Base-by-base conservation (phyloP, 2,797 vertebrate genomes). In the Phoxinus dragarum region DNA sequence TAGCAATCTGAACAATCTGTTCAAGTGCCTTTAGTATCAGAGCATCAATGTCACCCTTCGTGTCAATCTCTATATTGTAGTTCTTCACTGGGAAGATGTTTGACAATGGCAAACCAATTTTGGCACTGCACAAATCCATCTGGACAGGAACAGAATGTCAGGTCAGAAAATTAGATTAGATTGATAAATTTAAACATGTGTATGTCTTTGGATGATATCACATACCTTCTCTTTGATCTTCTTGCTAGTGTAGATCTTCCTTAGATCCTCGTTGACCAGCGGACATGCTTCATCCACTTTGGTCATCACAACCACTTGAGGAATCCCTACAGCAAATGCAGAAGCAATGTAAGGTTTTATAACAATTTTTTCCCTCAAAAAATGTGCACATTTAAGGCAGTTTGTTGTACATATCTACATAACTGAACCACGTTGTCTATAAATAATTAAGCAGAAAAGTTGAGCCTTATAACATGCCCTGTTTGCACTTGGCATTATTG, bases 71-170 rank as follows among this genome's bases (percentile, higher is more conserved):
- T 1, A 86, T 34, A 42, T 80, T 27, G 49, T 89, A 89, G 87
- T 87, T 88, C 44, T 86, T 81, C 79, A 89, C 82, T n/a, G 89
- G 83, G 52, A 87, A 85, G 66, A 88, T 78, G 64, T 36, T 82
- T 61, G 73, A 61, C 61, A 77, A 5, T 21, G 84, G 71, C 38
- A 86, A n/a, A 8, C 78, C 86, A n/a, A 75, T 11, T 44, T 5
- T 78, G 9, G 2, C 1, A 69, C 81, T 88, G 66, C 84, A 89
- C n/a, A 49, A 1, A 2, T 64, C 2, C 76, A 89, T 87, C 88
- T 89, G 36, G 49, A 34, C 44, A 75, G 47, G 3, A 49, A 64
- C 67, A 73, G 10, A 47, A 31, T 75, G 11, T n/a, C 5, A 61
- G 14, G 5, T 78, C 31, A 44, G 7, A 61, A 40, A 47, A 44